These are phyloP conservation scores for Pipistrellus pygmaeus DNA, from an alignment of 2,797 vertebrate species.

Conservation along the genomic window DNA sequence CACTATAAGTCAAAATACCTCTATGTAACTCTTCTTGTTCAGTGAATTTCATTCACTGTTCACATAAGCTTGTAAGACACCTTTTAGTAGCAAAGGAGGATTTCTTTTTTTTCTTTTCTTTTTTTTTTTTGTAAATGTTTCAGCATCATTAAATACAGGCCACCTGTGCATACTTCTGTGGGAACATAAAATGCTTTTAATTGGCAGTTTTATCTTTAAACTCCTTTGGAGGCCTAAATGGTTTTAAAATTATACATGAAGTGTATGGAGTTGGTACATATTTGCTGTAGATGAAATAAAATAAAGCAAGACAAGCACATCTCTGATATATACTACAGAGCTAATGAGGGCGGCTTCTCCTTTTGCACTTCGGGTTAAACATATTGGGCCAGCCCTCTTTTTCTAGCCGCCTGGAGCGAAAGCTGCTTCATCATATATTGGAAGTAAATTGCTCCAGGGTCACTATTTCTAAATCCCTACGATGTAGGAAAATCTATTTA, in stretches of 20 bases:
- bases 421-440: background rate
- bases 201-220: constrained; percentile 36
- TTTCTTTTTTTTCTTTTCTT: background rate
- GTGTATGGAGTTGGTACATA: background rate
- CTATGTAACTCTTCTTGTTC: background rate
- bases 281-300: background rate
- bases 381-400: background rate
- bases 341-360: background rate
- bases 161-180: background rate
- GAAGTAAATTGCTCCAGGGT: background rate
- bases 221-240: background rate
- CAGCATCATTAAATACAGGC: background rate
- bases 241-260: background rate
- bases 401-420: background rate
- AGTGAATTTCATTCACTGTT: background rate
- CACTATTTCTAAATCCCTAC: background rate
- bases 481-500: background rate
- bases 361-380: background rate
- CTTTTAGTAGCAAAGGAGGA: constrained; percentile 35
- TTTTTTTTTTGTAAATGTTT: constrained; percentile 17
- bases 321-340: background rate
- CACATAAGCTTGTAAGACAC: background rate
- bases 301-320: background rate
- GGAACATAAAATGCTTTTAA: constrained; percentile 30
- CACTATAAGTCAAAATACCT: background rate